Percentiles rank a stretch among this genome's conserved stretches.
phyloP scores from a whole-genome alignment of 2,888 invertebrate genomes.

The Agriopis aurantiaria region DNA sequence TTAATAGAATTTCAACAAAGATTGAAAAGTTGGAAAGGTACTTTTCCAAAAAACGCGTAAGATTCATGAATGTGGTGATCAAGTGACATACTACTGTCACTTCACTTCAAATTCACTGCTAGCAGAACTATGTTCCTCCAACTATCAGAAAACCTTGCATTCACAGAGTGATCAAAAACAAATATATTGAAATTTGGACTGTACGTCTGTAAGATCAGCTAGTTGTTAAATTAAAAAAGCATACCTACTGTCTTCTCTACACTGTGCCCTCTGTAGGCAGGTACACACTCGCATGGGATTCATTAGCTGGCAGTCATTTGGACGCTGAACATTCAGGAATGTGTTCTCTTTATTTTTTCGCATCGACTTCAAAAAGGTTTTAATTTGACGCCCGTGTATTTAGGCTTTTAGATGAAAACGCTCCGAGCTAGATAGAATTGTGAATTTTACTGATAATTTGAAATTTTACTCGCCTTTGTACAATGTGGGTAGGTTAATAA shows the following conservation, averaged over 20 bases:
- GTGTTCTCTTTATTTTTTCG: constrained; percentile 35
- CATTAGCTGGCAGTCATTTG: constrained; percentile 46
- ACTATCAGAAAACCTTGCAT: too few species aligned
- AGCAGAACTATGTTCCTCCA: too few species aligned
- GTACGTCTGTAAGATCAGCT: too few species aligned
- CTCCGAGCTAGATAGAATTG: constrained; percentile 12
- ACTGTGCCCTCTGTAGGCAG: constrained; percentile 32
- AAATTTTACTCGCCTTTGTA: constrained; percentile 2
- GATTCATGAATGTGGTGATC: too few species aligned
- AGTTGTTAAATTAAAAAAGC: neutral
- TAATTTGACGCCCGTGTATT: constrained; percentile 40
- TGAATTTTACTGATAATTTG: constrained; percentile 22
- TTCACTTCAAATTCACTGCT: too few species aligned
- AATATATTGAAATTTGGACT: too few species aligned
- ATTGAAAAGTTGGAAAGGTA: too few species aligned
- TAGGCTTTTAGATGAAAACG: constrained; percentile 29
- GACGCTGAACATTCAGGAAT: constrained; percentile 38
- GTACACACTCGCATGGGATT: constrained; percentile 41
- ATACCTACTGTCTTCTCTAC: constrained; percentile 2
- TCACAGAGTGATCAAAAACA: too few species aligned
- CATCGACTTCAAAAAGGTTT: constrained; percentile 39
- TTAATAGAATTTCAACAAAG: too few species aligned
- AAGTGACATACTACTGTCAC: too few species aligned
- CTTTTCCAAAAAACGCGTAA: too few species aligned
- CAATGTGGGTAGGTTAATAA: neutral